Evolutionary conservation across 2,888 invertebrate genomes (phyloP), one percentile per base, ranked within the genome.

Genomic region (Tipula confusa): DNA sequence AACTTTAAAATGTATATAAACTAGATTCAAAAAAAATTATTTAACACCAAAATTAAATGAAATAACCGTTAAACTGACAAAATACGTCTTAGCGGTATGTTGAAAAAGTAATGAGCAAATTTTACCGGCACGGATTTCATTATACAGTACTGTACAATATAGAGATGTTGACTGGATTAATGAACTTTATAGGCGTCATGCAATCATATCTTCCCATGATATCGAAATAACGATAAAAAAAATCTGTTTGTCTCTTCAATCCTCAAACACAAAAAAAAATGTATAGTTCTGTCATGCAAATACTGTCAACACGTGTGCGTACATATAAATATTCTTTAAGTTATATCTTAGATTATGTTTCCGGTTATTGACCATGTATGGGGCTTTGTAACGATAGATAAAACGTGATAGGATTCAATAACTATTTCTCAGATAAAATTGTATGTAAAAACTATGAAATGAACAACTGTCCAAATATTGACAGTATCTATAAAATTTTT

Each of bases 401-500:
- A 64, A 64, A 64, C 64, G 64, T 64, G 64, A 43, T 43, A 15
- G 15, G 43, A 43, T 43, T 43, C 43, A 43, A 15, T 43, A 43
- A 15, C 15, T 15, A 43, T 43, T 43, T 43, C 15, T 43, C 4
- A 15, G 43, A 43, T 43, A 43, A 15, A 15, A 43, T 43, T 43
- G 43, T 43, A 43, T 43, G 15, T 43, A 43, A 15, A 11, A 33
- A 11, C 15, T 15, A 15, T 15, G 15, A 18, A 33, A 1, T 43
- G 15, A 64, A 64, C 64, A 64, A 64, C 64, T 64, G 64, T 24
- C 64, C 64, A 64, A 64, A 64, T 64, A 64, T 64, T 64, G 64
- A 64, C 64, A 64, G 9, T 64, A 24, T 64, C 18, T 64, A 64
- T 24, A 64, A 6, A 64, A n/a, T n/a, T n/a, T n/a, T n/a, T 11